Percentiles rank a stretch among this genome's conserved stretches.
These are phyloP conservation scores for Actinopyga echinites DNA, from an alignment of 53 echinoderm and acorn worm species.

Conservation along the genomic window DNA sequence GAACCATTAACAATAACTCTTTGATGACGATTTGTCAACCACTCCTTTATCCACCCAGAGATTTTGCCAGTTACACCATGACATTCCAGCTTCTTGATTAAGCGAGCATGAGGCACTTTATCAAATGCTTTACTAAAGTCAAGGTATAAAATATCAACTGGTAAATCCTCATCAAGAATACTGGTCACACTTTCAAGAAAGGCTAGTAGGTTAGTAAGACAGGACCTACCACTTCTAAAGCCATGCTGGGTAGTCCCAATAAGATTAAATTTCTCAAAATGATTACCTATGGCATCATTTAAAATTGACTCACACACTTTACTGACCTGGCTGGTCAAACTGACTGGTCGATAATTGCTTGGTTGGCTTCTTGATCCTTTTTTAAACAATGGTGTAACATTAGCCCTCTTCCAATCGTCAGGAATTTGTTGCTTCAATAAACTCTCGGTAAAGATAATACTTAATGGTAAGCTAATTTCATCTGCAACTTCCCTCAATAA, in stretches of 20 bases:
- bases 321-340: no score
- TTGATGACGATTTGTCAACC: no score
- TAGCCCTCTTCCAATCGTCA: not conserved
- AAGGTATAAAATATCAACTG: not conserved
- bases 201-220: conserved; percentile 15
- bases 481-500: not conserved
- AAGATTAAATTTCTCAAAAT: conserved; percentile 1
- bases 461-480: not conserved
- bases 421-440: no score
- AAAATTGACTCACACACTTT: conserved; percentile 22
- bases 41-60: no score
- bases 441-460: not conserved
- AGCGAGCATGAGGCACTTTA: no score
- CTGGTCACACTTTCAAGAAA: not conserved
- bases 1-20: no score
- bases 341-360: not conserved
- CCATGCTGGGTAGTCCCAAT: conserved; percentile 8
- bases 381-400: no score
- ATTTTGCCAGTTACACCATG: no score
- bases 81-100: no score
- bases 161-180: not conserved
- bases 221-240: conserved; percentile 37
- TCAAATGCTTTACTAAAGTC: no score
- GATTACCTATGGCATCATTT: conserved; percentile 9
- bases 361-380: not conserved